Evolutionary conservation across 2,888 invertebrate species (phyloP), one percentile per base, ranked within the genome.

Genomic region (Mythimna ferrago): DNA sequence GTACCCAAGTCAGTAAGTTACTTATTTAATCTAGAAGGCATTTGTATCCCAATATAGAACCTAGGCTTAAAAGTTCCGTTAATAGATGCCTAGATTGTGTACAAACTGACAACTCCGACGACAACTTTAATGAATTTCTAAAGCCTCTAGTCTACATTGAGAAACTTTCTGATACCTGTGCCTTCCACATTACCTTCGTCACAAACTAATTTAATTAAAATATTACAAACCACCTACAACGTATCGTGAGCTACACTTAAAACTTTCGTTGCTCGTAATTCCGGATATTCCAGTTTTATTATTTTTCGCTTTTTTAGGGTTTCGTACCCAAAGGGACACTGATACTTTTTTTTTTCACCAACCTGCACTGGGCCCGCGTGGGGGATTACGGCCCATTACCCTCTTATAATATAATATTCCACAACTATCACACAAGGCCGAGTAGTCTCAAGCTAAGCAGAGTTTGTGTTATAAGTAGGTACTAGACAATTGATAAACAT

Each of bases 131-230:
- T 80, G 35, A 83, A 73, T 70, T 57, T 71, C 61, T 60, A 69
- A 67, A 44, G 54, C 48, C 32, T 35, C 14, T 19, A 69, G 32
- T 53, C 48, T 60, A 71, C n/a, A 10, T 5, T 32, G 35, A 44
- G 51, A 64, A 78, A 78, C 61, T 75, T 74, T 65, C 21, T 44
- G 32, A 58, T 58, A 51, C 65, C 57, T 48, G 41, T 38, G 63
- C 35, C 35, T 44, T 26, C n/a, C 58, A 53, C 35, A 41, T 68
- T 32, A 72, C 78, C 83, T 76, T 81, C 73, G 38, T 73, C 76
- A 79, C 62, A 35, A 83, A 81, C 76, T 79, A 70, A 70, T 74
- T 82, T 51, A 78, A 81, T 83, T 72, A 69, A 76, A 72, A 54
- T 66, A 75, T 65, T 71, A 58, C 57, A 61, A 61, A 62, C 64